These are phyloP conservation scores for Archilochus colubris DNA, from an alignment of 2,113 vertebrate species.

Conservation along the genomic window DNA sequence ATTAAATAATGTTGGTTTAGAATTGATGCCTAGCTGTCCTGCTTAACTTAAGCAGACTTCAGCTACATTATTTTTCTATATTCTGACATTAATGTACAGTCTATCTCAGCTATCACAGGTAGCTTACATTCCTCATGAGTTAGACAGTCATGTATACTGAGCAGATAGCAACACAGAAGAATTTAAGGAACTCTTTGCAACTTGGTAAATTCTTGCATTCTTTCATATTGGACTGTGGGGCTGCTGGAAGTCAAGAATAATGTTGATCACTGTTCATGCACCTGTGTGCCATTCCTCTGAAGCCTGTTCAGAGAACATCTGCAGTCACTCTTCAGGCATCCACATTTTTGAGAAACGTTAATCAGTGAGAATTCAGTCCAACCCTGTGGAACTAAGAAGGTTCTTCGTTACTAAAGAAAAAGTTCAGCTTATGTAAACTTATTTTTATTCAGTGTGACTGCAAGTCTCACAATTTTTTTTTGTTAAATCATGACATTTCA, in stretches of 20 bases:
- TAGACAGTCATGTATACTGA: background rate
- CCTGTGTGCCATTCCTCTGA: background rate
- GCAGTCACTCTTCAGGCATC: background rate
- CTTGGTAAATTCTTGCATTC: background rate
- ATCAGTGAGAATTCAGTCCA: background rate
- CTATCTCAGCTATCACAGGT: background rate
- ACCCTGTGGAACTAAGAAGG: background rate
- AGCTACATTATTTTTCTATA: background rate
- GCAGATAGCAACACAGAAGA: background rate
- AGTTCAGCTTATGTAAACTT: background rate
- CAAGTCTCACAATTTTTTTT: slow-evolving; percentile 44
- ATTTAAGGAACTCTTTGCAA: background rate
- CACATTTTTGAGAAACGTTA: background rate
- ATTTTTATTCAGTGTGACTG: slow-evolving; percentile 39
- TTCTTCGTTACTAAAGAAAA: background rate
- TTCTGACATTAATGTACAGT: background rate
- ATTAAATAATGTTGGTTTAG: background rate
- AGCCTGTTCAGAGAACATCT: background rate
- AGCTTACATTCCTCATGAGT: background rate
- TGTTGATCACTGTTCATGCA: background rate
- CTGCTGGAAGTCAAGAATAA: background rate
- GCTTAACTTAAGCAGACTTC: background rate
- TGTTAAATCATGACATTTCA: slow-evolving; percentile 9
- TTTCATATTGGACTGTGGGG: background rate
- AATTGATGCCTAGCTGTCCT: background rate